Percentiles rank a stretch among this genome's conserved stretches.
Conservation (phyloP, 1,140 invertebrate species). For the Saccostrea glomerata region DNA sequence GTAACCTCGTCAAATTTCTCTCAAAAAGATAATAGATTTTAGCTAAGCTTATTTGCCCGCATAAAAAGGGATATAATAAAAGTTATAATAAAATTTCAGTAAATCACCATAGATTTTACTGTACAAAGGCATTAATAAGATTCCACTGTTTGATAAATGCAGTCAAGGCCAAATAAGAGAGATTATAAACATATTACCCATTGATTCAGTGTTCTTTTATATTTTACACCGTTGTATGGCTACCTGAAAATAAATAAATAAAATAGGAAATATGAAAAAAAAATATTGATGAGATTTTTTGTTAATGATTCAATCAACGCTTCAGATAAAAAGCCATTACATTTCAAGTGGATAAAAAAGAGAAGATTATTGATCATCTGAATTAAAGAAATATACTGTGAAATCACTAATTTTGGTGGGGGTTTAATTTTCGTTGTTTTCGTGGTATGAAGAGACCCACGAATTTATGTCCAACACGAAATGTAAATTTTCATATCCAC, state of each 20-base stretch:
- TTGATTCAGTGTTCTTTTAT: not conserved
- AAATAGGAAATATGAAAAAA: not conserved
- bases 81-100: constrained; percentile 32
- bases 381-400: no score
- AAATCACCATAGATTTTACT: not conserved
- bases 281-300: not conserved
- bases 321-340: not conserved
- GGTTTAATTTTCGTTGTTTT: no score
- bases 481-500: no score
- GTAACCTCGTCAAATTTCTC: constrained; percentile 23
- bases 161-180: constrained; percentile 7
- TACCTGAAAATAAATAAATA: not conserved
- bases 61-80: constrained; percentile 23
- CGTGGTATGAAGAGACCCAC: no score
- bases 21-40: constrained; percentile 15
- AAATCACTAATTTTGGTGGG: no score
- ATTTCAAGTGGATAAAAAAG: not conserved
- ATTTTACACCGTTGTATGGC: not conserved
- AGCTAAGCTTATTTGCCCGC: constrained; percentile 9
- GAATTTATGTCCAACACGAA: no score
- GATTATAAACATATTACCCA: constrained; percentile 4
- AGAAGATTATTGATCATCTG: no score
- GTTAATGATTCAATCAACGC: not conserved
- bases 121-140: constrained; percentile 9
- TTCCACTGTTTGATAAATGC: not conserved